Conservation (phyloP, 2,797 vertebrate genomes). For the Pyrocephalus nanus region DNA sequence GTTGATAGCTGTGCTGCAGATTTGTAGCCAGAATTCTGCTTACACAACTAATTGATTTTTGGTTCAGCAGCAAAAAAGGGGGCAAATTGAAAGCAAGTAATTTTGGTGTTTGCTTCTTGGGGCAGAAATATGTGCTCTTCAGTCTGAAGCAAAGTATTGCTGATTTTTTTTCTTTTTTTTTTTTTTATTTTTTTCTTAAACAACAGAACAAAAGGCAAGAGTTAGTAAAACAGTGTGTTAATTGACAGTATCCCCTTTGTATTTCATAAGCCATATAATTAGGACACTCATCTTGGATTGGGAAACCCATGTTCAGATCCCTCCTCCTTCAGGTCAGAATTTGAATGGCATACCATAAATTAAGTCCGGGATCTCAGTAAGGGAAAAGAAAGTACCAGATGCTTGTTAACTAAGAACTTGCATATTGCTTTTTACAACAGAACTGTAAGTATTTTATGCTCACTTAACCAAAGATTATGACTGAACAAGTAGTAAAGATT, state of each 20-base stretch:
- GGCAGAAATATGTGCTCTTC: background rate
- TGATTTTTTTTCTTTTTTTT: background rate
- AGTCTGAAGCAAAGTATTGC: background rate
- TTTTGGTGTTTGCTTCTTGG: background rate
- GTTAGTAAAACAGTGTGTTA: background rate
- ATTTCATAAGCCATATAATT: background rate
- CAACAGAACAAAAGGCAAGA: background rate
- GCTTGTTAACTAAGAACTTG: background rate
- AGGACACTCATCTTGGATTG: background rate
- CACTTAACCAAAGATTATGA: background rate
- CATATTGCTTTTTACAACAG: background rate
- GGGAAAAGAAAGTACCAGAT: background rate
- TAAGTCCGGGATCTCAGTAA: background rate
- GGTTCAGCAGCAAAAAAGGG: background rate
- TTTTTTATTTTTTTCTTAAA: background rate
- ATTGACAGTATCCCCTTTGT: background rate
- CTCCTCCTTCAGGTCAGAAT: background rate
- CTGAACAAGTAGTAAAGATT: background rate
- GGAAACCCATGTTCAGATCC: background rate
- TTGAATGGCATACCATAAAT: background rate
- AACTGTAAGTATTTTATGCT: background rate
- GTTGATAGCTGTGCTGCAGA: background rate
- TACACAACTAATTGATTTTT: background rate
- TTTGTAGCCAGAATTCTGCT: background rate
- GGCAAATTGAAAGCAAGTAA: background rate